These are phyloP conservation scores for Onychomys arenicola DNA, from an alignment of 2,797 vertebrate genomes.

Conservation along the genomic window DNA sequence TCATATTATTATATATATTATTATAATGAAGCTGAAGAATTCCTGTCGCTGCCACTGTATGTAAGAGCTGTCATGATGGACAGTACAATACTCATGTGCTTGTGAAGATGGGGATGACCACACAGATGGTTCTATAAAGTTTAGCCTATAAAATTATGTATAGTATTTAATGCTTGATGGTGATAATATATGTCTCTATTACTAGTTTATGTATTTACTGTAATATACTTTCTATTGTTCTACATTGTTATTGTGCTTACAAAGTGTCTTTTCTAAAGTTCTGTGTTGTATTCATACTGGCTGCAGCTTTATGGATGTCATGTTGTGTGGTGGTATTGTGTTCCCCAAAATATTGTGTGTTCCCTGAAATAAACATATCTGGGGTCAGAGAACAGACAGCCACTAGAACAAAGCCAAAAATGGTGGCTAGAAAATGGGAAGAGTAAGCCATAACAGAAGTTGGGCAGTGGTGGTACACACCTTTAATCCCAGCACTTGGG, in stretches of 20 bases:
- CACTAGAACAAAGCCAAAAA: too few species aligned
- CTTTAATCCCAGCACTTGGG: too few species aligned
- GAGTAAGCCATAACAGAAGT: too few species aligned
- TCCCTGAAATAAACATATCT: too few species aligned
- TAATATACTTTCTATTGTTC: not conserved
- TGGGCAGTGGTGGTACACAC: too few species aligned
- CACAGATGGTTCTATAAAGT: not conserved
- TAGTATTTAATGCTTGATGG: not conserved
- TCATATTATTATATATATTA: rapidly evolving
- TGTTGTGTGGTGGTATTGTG: too few species aligned
- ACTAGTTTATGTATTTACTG: not conserved
- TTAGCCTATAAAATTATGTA: not conserved
- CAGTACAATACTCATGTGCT: not conserved
- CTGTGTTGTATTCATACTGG: not conserved
- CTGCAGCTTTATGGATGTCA: not conserved
- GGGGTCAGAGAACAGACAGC: too few species aligned
- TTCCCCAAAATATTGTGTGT: too few species aligned
- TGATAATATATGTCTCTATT: too few species aligned
- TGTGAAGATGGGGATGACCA: not conserved
- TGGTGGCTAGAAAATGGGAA: too few species aligned
- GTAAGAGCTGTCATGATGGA: not conserved
- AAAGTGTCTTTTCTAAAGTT: not conserved
- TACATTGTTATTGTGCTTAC: not conserved
- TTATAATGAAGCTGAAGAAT: not conserved
- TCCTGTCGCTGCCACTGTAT: too few species aligned